Percentiles rank a stretch among this genome's conserved stretches.
phyloP scores from a whole-genome alignment of 2,888 invertebrate species.

The Danaus chrysippus region DNA sequence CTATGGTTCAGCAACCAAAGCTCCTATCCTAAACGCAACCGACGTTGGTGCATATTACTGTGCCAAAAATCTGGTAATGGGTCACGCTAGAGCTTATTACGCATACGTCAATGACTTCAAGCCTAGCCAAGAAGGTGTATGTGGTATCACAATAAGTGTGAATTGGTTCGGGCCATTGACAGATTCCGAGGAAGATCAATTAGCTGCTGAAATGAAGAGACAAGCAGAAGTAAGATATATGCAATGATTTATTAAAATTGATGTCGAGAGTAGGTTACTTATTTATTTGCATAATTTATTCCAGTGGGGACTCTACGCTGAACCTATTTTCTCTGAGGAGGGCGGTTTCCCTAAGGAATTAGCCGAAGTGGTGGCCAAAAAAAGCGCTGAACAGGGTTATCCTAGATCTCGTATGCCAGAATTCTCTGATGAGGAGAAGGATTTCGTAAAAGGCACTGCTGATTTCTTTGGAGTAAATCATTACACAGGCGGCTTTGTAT shows the following conservation, averaged over 20 bases:
- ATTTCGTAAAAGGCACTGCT: slow-evolving; percentile 46
- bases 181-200: slow-evolving; percentile 49
- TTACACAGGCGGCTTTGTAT: slow-evolving; percentile 72
- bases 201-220: slow-evolving; percentile 48
- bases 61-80: slow-evolving; percentile 67
- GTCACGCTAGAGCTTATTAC: slow-evolving; percentile 74
- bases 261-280: neutral
- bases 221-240: slow-evolving; percentile 40
- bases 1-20: slow-evolving; percentile 55
- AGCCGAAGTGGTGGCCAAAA: slow-evolving; percentile 57
- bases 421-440: slow-evolving; percentile 45
- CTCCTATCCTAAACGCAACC: slow-evolving; percentile 55
- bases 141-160: slow-evolving; percentile 44
- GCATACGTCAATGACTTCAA: slow-evolving; percentile 58
- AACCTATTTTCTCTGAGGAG: slow-evolving; percentile 68
- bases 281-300: slow-evolving; percentile 17
- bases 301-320: slow-evolving; percentile 67
- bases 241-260: neutral
- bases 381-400: slow-evolving; percentile 46
- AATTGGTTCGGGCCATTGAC: slow-evolving; percentile 50
- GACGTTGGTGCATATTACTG: slow-evolving; percentile 74
- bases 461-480: slow-evolving; percentile 81
- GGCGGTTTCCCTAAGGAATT: slow-evolving; percentile 77
- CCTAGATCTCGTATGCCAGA: slow-evolving; percentile 44
- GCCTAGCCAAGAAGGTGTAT: slow-evolving; percentile 40